These are phyloP conservation scores for Verasper variegatus DNA, from an alignment of 2,113 vertebrate species.

Conservation along the genomic window DNA sequence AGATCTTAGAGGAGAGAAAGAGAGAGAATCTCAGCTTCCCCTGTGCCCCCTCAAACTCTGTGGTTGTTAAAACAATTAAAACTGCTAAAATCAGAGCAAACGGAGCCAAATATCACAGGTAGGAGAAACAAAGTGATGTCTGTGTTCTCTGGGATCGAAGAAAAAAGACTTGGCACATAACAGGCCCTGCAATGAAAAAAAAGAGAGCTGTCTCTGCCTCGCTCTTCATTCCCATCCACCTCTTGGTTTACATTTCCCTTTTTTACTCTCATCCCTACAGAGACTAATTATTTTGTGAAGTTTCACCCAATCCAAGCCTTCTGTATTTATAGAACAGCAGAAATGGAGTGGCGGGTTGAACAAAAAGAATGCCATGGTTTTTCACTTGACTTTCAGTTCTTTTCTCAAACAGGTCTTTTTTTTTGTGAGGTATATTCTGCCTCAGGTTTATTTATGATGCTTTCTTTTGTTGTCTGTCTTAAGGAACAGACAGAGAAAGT, in stretches of 20 bases:
- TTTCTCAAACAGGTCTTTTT: conserved; percentile 26
- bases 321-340: conserved; percentile 61
- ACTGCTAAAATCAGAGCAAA: conserved; percentile 33
- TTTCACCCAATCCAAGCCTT: conserved; percentile 49
- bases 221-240: conserved; percentile 38
- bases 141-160: conserved; percentile 51
- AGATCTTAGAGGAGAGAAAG: background rate
- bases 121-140: conserved; percentile 27
- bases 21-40: background rate
- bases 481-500: background rate
- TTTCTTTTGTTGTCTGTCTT: background rate
- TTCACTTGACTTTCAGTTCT: conserved; percentile 37
- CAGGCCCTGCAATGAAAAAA: conserved; percentile 21
- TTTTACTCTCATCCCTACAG: conserved; percentile 58
- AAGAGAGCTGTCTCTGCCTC: conserved; percentile 1
- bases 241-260: conserved; percentile 17
- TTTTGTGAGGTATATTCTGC: background rate
- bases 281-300: conserved; percentile 81
- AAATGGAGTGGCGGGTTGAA: conserved; percentile 18
- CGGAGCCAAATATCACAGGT: conserved; percentile 45
- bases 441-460: conserved; percentile 47
- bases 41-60: background rate
- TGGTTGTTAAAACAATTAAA: conserved; percentile 45
- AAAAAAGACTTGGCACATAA: conserved; percentile 43
- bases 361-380: conserved; percentile 14